Evolutionary conservation across 2,113 vertebrate species (phyloP).

Genomic region (Leptobrachium leishanense): DNA sequence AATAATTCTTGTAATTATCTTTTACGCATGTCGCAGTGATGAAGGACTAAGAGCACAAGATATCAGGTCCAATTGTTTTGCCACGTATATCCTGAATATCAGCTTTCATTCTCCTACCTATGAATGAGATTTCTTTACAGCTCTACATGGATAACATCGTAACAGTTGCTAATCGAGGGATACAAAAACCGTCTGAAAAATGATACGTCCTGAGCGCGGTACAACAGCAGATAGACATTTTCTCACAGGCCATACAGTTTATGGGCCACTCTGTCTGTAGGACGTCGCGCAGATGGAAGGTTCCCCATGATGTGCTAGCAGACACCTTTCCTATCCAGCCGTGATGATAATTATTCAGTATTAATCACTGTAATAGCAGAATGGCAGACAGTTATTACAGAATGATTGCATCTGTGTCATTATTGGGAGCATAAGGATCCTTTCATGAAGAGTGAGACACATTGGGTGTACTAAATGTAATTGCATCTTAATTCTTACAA

Average conservation of each 20-base stretch:
- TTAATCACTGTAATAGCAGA: conserved; percentile 65
- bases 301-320: conserved; percentile 45
- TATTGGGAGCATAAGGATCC: conserved; percentile 22
- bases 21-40: too few relatives aligned
- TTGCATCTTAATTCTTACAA: conserved; percentile 1
- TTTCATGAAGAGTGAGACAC: conserved; percentile 18
- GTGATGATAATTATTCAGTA: conserved; percentile 63
- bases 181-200: too few relatives aligned
- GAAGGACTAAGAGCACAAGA: too few relatives aligned
- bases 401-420: conserved; percentile 32
- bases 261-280: background rate
- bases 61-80: too few relatives aligned
- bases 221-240: too few relatives aligned
- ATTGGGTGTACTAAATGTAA: conserved; percentile 21
- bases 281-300: conserved; percentile 49
- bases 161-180: too few relatives aligned
- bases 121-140: too few relatives aligned
- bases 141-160: too few relatives aligned
- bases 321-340: conserved; percentile 30
- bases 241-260: background rate
- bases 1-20: too few relatives aligned
- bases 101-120: too few relatives aligned
- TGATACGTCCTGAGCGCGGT: too few relatives aligned
- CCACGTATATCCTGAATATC: too few relatives aligned
- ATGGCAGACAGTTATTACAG: conserved; percentile 39